Percentiles rank a stretch among this genome's conserved stretches.
These are phyloP conservation scores for Scylla paramamosain DNA, from an alignment of 1,140 invertebrate species.

Conservation along the genomic window DNA sequence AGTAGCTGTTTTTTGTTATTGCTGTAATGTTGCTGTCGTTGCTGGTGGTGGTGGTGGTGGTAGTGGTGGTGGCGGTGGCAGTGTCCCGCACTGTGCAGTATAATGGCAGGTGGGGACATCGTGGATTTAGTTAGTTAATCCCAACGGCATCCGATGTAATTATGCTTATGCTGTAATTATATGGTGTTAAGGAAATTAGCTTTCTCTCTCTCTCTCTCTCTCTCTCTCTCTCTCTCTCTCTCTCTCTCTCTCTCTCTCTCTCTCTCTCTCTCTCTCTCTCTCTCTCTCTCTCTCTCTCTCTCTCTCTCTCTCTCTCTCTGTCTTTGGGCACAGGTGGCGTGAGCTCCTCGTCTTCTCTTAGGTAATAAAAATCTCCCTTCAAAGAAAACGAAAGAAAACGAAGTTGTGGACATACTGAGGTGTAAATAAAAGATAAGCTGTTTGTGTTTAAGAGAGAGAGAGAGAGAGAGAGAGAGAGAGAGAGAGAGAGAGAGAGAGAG, in stretches of 20 bases:
- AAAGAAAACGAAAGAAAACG: constrained; percentile 4
- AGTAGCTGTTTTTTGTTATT: too few relatives aligned
- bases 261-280: too few relatives aligned
- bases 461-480: constrained; percentile 2
- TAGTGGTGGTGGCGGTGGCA: too few relatives aligned
- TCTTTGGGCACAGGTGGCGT: neutral
- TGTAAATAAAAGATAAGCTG: neutral
- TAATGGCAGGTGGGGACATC: neutral
- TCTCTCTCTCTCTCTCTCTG: neutral
- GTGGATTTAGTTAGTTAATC: neutral
- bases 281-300: too few relatives aligned
- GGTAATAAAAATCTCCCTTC: neutral
- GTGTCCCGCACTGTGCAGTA: neutral
- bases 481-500: neutral
- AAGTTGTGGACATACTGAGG: neutral
- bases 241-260: too few relatives aligned
- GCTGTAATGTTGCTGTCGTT: too few relatives aligned
- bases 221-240: too few relatives aligned
- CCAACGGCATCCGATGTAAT: neutral
- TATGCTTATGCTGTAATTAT: neutral
- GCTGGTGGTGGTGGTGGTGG: too few relatives aligned
- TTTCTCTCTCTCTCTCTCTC: constrained; percentile 8
- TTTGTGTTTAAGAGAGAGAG: neutral
- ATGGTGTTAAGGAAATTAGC: constrained; percentile 7
- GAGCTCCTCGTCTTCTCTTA: neutral